These are phyloP conservation scores for Gambusia yucatana DNA, from an alignment of 2,797 vertebrate genomes.

Conservation along the genomic window DNA sequence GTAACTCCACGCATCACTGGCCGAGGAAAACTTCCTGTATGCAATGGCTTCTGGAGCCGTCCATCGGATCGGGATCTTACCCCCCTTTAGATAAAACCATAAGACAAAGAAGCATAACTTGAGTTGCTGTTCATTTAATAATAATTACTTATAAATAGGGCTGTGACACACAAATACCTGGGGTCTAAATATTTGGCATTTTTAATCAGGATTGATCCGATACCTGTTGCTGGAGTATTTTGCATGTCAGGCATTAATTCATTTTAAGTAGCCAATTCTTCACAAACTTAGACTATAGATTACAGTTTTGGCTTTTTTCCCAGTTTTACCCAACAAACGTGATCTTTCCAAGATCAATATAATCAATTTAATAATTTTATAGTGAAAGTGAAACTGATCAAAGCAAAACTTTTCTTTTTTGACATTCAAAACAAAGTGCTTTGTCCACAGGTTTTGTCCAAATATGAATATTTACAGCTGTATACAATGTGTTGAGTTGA, in stretches of 20 bases:
- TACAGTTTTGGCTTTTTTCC: not conserved
- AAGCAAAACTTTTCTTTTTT: not conserved
- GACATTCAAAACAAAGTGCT: not conserved
- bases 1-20: constrained; percentile 94
- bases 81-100: constrained; percentile 81
- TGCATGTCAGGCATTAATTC: not conserved
- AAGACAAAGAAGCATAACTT: not conserved
- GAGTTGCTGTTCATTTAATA: not conserved
- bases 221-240: not conserved
- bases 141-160: not conserved
- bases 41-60: constrained; percentile 96
- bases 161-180: not conserved
- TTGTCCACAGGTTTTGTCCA: not conserved
- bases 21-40: constrained; percentile 95
- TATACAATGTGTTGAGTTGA: not conserved
- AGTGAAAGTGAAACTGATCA: not conserved
- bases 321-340: not conserved
- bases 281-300: not conserved
- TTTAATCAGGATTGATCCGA: not conserved
- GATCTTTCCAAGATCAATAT: not conserved
- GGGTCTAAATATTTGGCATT: not conserved
- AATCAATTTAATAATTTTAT: not conserved
- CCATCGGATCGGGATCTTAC: constrained; percentile 97
- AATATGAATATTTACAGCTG: not conserved
- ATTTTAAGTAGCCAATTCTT: not conserved